A percentile compares a stretch with the other conserved stretches of the same genome.
These are phyloP conservation scores for Mesorhabditis sp. DNA, from an alignment of 2,888 invertebrate species.

Conservation along the genomic window DNA sequence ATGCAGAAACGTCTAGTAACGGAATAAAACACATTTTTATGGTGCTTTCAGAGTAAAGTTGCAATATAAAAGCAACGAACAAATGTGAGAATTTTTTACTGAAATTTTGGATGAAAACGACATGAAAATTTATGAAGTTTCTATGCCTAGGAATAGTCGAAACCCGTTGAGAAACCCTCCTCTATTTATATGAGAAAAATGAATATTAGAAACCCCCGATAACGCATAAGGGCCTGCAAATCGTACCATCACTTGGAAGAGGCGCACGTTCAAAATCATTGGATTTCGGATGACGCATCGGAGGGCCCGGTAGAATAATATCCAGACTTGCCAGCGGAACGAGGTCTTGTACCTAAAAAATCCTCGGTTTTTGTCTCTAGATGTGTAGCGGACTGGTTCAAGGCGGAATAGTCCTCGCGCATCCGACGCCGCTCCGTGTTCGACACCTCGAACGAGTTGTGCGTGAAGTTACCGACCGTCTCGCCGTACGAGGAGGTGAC, in stretches of 20 bases:
- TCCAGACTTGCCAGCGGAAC: constrained; percentile 81
- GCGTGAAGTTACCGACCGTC: constrained; percentile 2
- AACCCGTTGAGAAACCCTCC: no score
- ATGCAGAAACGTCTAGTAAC: no score
- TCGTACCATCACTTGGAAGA: constrained; percentile 81
- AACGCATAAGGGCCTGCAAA: background rate
- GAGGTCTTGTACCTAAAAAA: constrained; percentile 71
- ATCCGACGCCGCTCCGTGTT: background rate
- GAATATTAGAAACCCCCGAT: no score
- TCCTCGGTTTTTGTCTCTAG: constrained; percentile 3
- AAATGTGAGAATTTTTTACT: no score
- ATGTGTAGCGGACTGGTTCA: background rate
- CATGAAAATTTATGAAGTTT: no score
- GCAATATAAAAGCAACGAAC: no score
- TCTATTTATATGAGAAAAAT: no score
- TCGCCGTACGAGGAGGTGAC: background rate
- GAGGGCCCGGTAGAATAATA: constrained; percentile 88
- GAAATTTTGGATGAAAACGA: no score
- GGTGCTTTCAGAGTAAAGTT: no score
- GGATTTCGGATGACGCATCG: constrained; percentile 82
- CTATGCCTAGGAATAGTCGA: no score
- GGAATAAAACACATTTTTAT: no score
- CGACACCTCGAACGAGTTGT: background rate
- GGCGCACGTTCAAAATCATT: constrained; percentile 78
- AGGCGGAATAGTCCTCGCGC: background rate